Evolutionary conservation across 2,113 vertebrate species (phyloP).

Genomic region (Dipodomys stephensi): DNA sequence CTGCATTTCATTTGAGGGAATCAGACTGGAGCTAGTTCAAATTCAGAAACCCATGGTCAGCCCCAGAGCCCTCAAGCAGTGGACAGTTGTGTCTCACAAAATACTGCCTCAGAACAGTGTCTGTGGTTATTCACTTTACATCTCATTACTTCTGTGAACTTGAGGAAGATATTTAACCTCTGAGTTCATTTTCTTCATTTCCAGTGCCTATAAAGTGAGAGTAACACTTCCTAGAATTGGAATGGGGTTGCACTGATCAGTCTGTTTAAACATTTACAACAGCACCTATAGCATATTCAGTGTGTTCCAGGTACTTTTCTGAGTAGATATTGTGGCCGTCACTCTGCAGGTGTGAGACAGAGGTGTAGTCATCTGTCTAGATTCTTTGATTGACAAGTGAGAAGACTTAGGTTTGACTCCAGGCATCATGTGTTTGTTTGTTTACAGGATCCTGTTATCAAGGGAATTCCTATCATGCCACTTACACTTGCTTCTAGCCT

Average conservation of each 20-base stretch:
- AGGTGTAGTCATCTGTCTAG: neutral
- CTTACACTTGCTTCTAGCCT: neutral
- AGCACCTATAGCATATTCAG: neutral
- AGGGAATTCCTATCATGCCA: neutral
- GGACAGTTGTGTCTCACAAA: no score
- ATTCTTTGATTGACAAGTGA: neutral
- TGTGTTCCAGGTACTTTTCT: neutral
- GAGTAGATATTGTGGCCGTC: neutral
- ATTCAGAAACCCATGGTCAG: neutral
- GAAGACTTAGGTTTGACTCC: neutral
- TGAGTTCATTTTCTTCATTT: conserved; percentile 36
- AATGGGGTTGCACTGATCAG: neutral
- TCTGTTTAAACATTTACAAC: conserved; percentile 6
- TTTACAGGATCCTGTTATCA: neutral
- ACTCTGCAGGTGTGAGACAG: no score
- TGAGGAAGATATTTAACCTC: neutral
- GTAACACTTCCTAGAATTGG: neutral
- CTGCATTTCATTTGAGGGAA: conserved; percentile 4
- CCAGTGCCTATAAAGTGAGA: conserved; percentile 4
- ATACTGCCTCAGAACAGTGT: neutral
- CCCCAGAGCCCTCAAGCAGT: neutral
- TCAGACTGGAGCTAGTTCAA: neutral
- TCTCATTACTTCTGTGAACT: neutral
- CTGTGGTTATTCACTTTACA: neutral
- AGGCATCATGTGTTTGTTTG: neutral